Evolutionary conservation across 2,888 invertebrate species (phyloP).

Genomic region (Drosophila kokeensis): DNA sequence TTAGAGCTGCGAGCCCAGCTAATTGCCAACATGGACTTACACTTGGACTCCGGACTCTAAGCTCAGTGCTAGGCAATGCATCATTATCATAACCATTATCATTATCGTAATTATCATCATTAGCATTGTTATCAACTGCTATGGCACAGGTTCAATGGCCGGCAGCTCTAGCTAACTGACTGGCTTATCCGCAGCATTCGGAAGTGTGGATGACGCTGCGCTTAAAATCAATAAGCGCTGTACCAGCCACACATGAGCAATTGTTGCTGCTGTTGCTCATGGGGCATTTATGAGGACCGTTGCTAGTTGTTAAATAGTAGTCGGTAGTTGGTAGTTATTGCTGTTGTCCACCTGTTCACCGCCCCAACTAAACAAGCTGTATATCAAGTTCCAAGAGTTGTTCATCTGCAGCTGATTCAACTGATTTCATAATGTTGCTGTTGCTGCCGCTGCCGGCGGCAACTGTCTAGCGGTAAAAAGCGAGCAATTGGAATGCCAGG

Average conservation of each 20-base stretch:
- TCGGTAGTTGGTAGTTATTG: slow-evolving; percentile 13
- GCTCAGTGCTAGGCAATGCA: neutral
- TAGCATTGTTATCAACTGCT: slow-evolving; percentile 8
- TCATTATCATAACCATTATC: slow-evolving; percentile 3
- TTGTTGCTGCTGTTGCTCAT: slow-evolving; percentile 42
- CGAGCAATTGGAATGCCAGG: slow-evolving; percentile 64
- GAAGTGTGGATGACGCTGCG: slow-evolving; percentile 64
- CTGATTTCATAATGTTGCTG: slow-evolving; percentile 51
- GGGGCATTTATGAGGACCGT: slow-evolving; percentile 31
- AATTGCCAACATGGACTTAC: slow-evolving; percentile 54
- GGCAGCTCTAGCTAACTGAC: slow-evolving; percentile 2
- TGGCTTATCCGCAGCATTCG: slow-evolving; percentile 54
- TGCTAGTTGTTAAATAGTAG: slow-evolving; percentile 14
- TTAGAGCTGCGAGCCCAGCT: slow-evolving; percentile 19
- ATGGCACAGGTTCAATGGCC: slow-evolving; percentile 43
- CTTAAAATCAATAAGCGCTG: slow-evolving; percentile 65
- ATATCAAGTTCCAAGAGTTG: slow-evolving; percentile 35
- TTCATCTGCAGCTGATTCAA: slow-evolving; percentile 25
- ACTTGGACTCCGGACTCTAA: slow-evolving; percentile 26
- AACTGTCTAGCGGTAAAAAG: slow-evolving; percentile 67
- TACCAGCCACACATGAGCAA: slow-evolving; percentile 47
- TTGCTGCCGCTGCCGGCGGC: slow-evolving; percentile 37
- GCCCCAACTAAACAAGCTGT: slow-evolving; percentile 24
- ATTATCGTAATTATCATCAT: slow-evolving; percentile 20
- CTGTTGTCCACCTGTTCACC: slow-evolving; percentile 21